Base-by-base conservation (phyloP, 2,888 invertebrate species). In the Catocala sponsa region DNA sequence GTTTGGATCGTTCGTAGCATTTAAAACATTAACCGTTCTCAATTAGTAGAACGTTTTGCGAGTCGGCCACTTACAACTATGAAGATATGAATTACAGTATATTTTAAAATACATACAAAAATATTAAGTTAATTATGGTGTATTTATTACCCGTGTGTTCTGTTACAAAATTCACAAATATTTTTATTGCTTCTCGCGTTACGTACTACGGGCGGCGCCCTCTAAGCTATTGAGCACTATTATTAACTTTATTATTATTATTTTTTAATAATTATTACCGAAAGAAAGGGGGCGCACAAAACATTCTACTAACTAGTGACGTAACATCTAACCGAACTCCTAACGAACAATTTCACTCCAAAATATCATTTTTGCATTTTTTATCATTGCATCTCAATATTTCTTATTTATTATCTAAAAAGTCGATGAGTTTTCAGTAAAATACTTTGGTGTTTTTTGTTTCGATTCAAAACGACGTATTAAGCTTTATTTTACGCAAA, bases 31-130 rank as follows among this genome's bases (percentile, higher is more conserved):
- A 67, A 59, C 71, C 73, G 67, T 70, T 69, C 63, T 64, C 69
- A 73, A 86, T 86, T 86, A 91, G 88, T 89, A 91, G 91, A 92
- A 92, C 85, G 89, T 90, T 89, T 90, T 92, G 92, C 84, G 81
- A 72, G 81, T 80, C 82, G 41, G 69, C 91, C 92, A 70, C 91
- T 93, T 91, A 93, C 82, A 85, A 81, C 92, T 93, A 92, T 93
- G 88, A 86, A 92, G 93, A 94, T 94, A 94, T 94, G 93, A 92
- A 87, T 91, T 91, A 92, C 88, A 90, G 91, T 93, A 91, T 73
- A 87, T 84, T 84, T 92, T 91, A 93, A 94, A 91, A 94, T 93
- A 94, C 94, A 92, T 94, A 94, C 84, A 94, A 94, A 94, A 94
- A 94, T 94, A 94, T 91, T 86, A 92, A 87, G 90, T 87, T 88